Base-by-base conservation (phyloP, 2,113 vertebrate species). In the Leucosticte australis region DNA sequence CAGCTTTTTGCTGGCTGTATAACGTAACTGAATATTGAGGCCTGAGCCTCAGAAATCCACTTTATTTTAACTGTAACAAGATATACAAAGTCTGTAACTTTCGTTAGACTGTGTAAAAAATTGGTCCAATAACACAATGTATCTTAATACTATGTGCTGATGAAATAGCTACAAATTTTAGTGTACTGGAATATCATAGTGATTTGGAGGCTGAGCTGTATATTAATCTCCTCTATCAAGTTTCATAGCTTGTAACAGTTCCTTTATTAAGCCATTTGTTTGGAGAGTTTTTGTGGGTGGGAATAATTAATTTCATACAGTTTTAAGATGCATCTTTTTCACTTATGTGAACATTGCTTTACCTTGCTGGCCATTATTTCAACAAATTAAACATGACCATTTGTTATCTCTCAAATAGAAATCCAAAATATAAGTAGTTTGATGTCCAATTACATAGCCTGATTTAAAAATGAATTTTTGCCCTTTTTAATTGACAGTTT, bases 381-480 rank as follows among this genome's bases (percentile, higher is more conserved):
- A 96, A 59, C 64, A 94, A 81, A 91, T 94, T 87, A 73, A 96
- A 79, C 39, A 55, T 92, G 63, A 75, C 90, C 94, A 73, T 96
- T 90, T 97, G 49, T 94, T 90, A 87, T 52, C 65, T 95, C 62
- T 75, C 23, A 68, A 9, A 71, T 94, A 92, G 82, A 85, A 95
- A 81, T 90, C 92, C 53, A 41, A 70, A 93, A 94, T 88, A 65
- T 18, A 73, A 53, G 42, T 95, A 76, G 86, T 65, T 81, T 77
- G 53, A 86, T 91, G 20, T 63, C 69, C 56, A 70, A 0, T 68
- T 71, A 59, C 27, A 17, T 35, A 84, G 42, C 11, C n/a, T 67
- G 56, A 69, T 84, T 37, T 52, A 59, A 90, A 92, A 85, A 47
- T n/a, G 9, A 89, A 76, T 47, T 83, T 15, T 94, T 92, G 50